Evolutionary conservation across 2,888 invertebrate genomes (phyloP).

Genomic region (Eupithecia insigniata): DNA sequence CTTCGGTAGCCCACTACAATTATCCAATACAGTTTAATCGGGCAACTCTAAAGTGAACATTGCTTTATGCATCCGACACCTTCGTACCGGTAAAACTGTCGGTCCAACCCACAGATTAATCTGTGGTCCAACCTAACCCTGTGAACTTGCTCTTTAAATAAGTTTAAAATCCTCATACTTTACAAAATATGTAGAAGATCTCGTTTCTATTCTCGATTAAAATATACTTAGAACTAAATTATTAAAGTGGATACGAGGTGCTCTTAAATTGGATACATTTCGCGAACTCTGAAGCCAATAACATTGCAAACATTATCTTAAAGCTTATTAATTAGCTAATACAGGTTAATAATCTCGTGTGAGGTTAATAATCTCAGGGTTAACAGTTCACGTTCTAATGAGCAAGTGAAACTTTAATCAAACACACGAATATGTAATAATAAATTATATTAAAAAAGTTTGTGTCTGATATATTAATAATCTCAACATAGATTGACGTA

Average conservation of each 20-base stretch:
- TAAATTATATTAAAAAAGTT: not conserved
- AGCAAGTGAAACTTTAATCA: slow-evolving; percentile 4
- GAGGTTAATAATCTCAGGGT: not conserved
- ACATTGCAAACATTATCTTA: slow-evolving; percentile 1
- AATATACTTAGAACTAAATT: not conserved
- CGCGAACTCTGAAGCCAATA: not conserved
- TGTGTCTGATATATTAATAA: not conserved
- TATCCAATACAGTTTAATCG: too few relatives aligned
- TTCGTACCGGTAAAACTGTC: too few relatives aligned
- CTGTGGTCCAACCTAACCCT: too few relatives aligned
- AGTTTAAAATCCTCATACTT: not conserved
- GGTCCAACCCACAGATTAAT: too few relatives aligned
- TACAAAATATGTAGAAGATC: not conserved
- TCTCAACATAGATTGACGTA: not conserved
- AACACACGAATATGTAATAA: not conserved
- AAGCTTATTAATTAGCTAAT: slow-evolving; percentile 1
- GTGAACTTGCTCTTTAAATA: too few relatives aligned
- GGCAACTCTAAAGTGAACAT: too few relatives aligned
- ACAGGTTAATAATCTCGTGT: not conserved
- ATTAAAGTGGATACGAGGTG: not conserved
- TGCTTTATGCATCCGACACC: too few relatives aligned
- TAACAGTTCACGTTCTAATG: not conserved
- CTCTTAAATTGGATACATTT: not conserved
- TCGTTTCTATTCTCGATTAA: not conserved
- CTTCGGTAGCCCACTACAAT: too few relatives aligned